phyloP scores from a whole-genome alignment of 2,888 invertebrate genomes.

The Cremastobaeus sp. region DNA sequence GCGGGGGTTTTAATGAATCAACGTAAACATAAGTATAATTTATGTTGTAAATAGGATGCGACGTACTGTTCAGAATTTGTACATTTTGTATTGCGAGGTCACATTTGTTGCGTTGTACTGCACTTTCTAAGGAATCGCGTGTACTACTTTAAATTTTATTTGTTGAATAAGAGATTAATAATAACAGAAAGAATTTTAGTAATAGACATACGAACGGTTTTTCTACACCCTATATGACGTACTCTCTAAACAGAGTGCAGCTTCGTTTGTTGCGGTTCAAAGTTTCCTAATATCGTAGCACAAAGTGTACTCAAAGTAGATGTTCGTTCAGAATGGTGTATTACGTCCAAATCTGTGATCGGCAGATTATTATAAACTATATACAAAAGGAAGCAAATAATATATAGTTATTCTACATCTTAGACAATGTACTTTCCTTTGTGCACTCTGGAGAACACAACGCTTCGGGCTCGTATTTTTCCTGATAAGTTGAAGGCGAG shows the following conservation, averaged over 20 bases:
- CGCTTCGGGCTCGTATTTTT: no score
- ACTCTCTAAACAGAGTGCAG: conserved; percentile 50
- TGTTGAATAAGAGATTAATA: background rate
- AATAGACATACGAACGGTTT: background rate
- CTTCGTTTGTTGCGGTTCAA: conserved; percentile 54
- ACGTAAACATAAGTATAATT: conserved; percentile 4
- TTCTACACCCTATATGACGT: conserved; percentile 27
- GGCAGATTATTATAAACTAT: conserved; percentile 26
- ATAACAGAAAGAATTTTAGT: background rate
- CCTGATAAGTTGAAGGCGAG: no score
- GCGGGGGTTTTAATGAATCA: conserved; percentile 9
- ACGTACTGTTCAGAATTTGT: conserved; percentile 30
- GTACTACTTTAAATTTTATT: no score
- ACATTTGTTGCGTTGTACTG: conserved; percentile 20
- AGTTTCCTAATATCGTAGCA: conserved; percentile 58
- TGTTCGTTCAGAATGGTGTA: conserved; percentile 33
- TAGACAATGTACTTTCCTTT: conserved; percentile 1
- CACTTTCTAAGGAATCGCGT: no score
- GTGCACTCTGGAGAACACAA: conserved; percentile 3
- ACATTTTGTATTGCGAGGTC: conserved; percentile 25
- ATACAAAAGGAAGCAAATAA: conserved; percentile 7
- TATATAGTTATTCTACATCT: conserved; percentile 16
- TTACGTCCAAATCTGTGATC: conserved; percentile 53
- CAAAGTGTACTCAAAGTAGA: conserved; percentile 46
- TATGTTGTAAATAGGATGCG: conserved; percentile 24